Evolutionary conservation across 30 jellyfish, hydroid and myxozoan species (phyloP).

Genomic region (Pelagia noctiluca): DNA sequence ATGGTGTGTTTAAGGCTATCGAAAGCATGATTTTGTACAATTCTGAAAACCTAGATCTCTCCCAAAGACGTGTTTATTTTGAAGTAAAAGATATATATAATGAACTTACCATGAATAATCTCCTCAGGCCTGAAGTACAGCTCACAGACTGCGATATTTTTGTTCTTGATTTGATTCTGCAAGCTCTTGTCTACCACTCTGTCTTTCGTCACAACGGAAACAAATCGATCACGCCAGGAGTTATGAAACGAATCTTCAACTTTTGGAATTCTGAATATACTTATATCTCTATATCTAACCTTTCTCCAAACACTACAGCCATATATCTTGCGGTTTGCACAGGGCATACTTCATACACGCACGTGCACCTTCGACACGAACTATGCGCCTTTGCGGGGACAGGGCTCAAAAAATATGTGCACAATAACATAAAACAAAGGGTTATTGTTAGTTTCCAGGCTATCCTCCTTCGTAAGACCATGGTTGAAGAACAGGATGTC

Average conservation of each 20-base stretch:
- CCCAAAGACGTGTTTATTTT: not conserved
- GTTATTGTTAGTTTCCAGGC: not conserved
- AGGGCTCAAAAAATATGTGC: not conserved
- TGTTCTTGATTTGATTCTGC: not conserved
- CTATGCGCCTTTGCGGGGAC: not conserved
- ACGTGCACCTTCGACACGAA: not conserved
- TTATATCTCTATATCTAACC: not conserved
- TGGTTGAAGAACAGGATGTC: no score
- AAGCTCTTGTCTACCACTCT: not conserved
- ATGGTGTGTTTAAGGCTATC: no score
- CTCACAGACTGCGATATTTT: not conserved
- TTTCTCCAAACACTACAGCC: not conserved
- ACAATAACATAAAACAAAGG: not conserved
- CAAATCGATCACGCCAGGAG: not conserved
- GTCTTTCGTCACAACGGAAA: not conserved
- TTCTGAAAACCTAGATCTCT: no score
- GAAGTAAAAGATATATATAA: constrained; percentile 5
- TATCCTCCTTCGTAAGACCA: not conserved
- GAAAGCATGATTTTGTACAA: no score
- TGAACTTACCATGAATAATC: constrained; percentile 34
- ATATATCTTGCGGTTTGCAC: not conserved
- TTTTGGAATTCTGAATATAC: not conserved
- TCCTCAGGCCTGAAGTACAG: not conserved
- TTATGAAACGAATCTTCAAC: not conserved
- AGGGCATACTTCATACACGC: not conserved